Percentiles rank a stretch among this genome's conserved stretches.
These are phyloP conservation scores for Melinopterus prodromus DNA, from an alignment of 2,888 invertebrate genomes.

Conservation along the genomic window DNA sequence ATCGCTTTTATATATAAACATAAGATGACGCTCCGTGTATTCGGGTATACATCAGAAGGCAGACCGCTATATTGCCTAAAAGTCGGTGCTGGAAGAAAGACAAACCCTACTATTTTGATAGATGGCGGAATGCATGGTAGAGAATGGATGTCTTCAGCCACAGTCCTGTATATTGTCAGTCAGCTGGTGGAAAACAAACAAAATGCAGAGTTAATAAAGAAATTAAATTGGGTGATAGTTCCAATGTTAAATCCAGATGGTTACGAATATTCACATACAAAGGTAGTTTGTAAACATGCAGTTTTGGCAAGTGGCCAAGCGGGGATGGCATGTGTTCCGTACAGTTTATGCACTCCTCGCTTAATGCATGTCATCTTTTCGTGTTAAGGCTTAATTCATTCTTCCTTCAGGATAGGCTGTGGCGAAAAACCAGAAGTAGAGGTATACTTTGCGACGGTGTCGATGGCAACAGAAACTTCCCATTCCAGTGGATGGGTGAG, in stretches of 20 bases:
- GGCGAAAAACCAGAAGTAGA: conserved; percentile 48
- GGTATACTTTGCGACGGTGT: conserved; percentile 42
- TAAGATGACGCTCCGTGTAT: not conserved
- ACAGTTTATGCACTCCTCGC: conserved; percentile 48
- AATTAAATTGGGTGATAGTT: conserved; percentile 62
- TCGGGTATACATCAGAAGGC: conserved; percentile 5
- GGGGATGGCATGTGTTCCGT: too few relatives aligned
- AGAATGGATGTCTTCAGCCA: conserved; percentile 73
- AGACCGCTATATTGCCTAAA: conserved; percentile 7
- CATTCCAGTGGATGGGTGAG: conserved; percentile 69
- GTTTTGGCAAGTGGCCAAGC: too few relatives aligned
- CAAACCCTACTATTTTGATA: conserved; percentile 64
- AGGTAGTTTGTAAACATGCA: conserved; percentile 41
- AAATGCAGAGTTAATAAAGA: conserved; percentile 54
- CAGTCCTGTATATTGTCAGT: conserved; percentile 66
- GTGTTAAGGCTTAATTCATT: not conserved
- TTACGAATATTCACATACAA: conserved; percentile 60
- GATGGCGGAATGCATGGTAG: conserved; percentile 71
- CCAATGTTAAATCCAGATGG: conserved; percentile 66
- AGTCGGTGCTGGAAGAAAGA: conserved; percentile 49
- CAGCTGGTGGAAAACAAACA: conserved; percentile 61
- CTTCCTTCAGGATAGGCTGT: conserved; percentile 44
- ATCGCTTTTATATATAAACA: conserved; percentile 53
- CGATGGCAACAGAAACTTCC: conserved; percentile 61
- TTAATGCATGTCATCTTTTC: conserved; percentile 66